Evolutionary conservation across 1,140 invertebrate species (phyloP).

Genomic region (Polyergus mexicanus): DNA sequence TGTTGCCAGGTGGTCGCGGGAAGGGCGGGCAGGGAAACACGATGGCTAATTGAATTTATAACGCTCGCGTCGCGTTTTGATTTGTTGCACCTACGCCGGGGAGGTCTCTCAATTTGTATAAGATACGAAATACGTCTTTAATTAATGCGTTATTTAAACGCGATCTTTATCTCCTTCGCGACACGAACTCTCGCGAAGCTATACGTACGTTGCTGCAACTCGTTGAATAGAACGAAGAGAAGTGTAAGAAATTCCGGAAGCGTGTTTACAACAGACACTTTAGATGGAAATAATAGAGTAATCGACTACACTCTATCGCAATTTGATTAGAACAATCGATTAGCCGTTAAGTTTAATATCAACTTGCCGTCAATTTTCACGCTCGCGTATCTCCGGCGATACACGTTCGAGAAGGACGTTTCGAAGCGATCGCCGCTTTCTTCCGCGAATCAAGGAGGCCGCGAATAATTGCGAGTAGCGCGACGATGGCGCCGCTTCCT

Average conservation of each 20-base stretch:
- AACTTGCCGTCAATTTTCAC: slow-evolving; percentile 36
- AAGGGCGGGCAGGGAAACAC: background rate
- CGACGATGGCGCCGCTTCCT: slow-evolving; percentile 16
- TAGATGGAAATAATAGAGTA: slow-evolving; percentile 19
- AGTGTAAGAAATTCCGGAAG: slow-evolving; percentile 32
- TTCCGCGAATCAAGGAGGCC: slow-evolving; percentile 2
- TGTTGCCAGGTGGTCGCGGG: background rate
- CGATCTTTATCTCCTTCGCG: too few species aligned
- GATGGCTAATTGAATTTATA: slow-evolving; percentile 46
- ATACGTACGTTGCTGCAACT: background rate
- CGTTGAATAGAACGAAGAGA: slow-evolving; percentile 5
- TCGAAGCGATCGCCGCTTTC: background rate
- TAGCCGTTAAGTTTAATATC: slow-evolving; percentile 23
- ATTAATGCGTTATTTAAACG: background rate
- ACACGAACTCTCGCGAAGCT: background rate
- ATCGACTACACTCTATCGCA: slow-evolving; percentile 28
- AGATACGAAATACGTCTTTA: background rate
- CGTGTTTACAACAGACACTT: background rate
- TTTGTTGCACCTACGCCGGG: background rate
- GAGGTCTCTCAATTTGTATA: slow-evolving; percentile 15
- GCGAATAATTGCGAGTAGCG: slow-evolving; percentile 50
- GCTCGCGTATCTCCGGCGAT: background rate
- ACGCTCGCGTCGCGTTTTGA: background rate
- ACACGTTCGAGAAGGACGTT: slow-evolving; percentile 16
- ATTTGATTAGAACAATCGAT: slow-evolving; percentile 24